A percentile compares a stretch with the other conserved stretches of the same genome.
These are phyloP conservation scores for Contarinia nasturtii DNA, from an alignment of 1,140 invertebrate species.

Conservation along the genomic window DNA sequence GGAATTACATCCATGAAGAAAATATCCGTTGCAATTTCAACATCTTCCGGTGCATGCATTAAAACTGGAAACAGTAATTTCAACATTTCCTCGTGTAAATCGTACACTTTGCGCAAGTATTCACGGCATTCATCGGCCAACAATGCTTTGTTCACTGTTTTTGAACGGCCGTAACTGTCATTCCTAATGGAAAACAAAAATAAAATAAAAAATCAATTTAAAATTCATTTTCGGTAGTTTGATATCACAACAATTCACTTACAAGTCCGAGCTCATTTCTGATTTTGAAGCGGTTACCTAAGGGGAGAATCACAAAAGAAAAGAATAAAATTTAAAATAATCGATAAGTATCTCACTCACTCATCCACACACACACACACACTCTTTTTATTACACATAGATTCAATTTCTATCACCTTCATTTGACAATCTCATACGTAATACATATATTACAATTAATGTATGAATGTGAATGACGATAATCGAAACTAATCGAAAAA, in stretches of 20 bases:
- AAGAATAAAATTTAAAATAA: too few species aligned
- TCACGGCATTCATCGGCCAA: slow-evolving; percentile 41
- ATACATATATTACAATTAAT: too few species aligned
- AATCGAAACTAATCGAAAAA: too few species aligned
- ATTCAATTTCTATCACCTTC: too few species aligned
- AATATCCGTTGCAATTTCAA: slow-evolving; percentile 55
- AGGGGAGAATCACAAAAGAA: too few species aligned
- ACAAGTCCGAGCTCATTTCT: slow-evolving; percentile 21
- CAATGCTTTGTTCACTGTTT: slow-evolving; percentile 12
- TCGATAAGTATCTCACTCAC: too few species aligned
- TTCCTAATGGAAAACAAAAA: background rate
- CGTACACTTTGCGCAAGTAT: slow-evolving; percentile 56
- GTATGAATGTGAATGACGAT: too few species aligned
- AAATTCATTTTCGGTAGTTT: background rate
- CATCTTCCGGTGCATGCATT: slow-evolving; percentile 21
- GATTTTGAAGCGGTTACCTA: slow-evolving; percentile 25
- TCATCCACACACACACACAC: too few species aligned
- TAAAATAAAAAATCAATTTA: background rate
- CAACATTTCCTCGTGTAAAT: slow-evolving; percentile 53
- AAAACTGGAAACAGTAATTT: slow-evolving; percentile 54
- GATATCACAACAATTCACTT: slow-evolving; percentile 1
- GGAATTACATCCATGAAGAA: slow-evolving; percentile 75
- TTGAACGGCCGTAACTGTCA: background rate
- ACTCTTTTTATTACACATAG: too few species aligned
- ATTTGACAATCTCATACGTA: too few species aligned